phyloP scores from a whole-genome alignment of 2,113 vertebrate genomes.

The Hystrix brachyura region DNA sequence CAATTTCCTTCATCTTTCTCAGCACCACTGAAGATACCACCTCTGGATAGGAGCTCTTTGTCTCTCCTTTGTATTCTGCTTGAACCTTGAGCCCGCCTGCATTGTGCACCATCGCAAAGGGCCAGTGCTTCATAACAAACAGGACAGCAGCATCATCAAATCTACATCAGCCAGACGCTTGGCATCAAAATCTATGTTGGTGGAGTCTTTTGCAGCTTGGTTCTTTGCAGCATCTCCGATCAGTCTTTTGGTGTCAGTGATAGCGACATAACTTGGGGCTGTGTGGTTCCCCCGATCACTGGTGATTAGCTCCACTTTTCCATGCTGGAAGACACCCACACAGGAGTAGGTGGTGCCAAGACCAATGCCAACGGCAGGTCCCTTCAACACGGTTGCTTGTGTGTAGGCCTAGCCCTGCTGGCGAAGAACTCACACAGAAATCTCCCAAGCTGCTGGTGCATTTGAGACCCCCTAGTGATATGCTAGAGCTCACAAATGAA shows the following conservation, averaged over 20 bases:
- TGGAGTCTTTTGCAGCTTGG: slow-evolving; percentile 92
- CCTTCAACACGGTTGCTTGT: slow-evolving; percentile 91
- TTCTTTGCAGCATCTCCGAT: slow-evolving; percentile 95
- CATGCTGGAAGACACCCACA: slow-evolving; percentile 98
- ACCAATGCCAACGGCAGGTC: slow-evolving; percentile 95
- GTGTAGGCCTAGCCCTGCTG: too few relatives aligned
- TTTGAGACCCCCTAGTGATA: not conserved
- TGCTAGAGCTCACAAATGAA: not conserved
- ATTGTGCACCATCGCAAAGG: slow-evolving; percentile 91
- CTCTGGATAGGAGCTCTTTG: slow-evolving; percentile 92
- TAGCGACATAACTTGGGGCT: slow-evolving; percentile 95
- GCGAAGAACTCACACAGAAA: too few relatives aligned
- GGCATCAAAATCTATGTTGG: slow-evolving; percentile 92
- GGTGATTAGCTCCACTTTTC: slow-evolving; percentile 98
- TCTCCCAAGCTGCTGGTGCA: too few relatives aligned
- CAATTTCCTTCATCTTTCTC: slow-evolving; percentile 62
- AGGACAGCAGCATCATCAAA: slow-evolving; percentile 92
- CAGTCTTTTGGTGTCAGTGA: slow-evolving; percentile 93
- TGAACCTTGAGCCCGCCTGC: slow-evolving; percentile 91
- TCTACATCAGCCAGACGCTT: slow-evolving; percentile 91
- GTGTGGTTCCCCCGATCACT: slow-evolving; percentile 97
- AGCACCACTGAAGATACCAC: slow-evolving; percentile 93
- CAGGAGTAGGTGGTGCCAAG: slow-evolving; percentile 98
- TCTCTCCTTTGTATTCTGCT: slow-evolving; percentile 92
- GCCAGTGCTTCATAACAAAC: slow-evolving; percentile 94